Conservation (phyloP, 2,797 vertebrate species). For the Pseudocheirus occidentalis region DNA sequence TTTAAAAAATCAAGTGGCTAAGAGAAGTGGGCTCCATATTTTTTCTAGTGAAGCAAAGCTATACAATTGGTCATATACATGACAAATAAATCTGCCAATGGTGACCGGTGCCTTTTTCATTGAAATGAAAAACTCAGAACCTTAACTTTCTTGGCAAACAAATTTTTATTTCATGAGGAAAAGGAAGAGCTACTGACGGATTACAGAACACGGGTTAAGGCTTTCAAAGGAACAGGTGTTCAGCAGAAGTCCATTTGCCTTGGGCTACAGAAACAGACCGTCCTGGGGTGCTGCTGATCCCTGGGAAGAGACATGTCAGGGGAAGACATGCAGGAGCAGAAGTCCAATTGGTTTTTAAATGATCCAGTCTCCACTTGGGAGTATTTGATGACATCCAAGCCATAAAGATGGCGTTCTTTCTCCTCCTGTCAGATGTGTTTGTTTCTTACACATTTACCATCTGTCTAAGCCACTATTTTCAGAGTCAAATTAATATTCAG, state of each 20-base stretch:
- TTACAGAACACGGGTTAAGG: constrained; percentile 32
- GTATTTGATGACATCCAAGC: constrained; percentile 50
- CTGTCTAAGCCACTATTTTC: constrained; percentile 44
- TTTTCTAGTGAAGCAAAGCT: neutral
- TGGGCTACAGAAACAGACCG: constrained; percentile 23
- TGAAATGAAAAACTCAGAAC: constrained; percentile 21
- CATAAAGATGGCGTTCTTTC: constrained; percentile 49
- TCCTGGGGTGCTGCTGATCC: neutral
- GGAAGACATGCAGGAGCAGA: constrained; percentile 37
- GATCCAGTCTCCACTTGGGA: constrained; percentile 23
- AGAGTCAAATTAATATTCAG: constrained; percentile 53
- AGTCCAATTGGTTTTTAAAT: constrained; percentile 53
- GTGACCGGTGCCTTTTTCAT: neutral
- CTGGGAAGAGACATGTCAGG: constrained; percentile 4
- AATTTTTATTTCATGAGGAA: constrained; percentile 30
- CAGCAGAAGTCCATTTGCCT: constrained; percentile 36
- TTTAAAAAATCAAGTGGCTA: constrained; percentile 54
- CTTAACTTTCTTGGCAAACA: constrained; percentile 9
- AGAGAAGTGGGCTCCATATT: constrained; percentile 57
- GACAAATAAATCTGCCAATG: neutral
- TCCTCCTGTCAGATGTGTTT: neutral
- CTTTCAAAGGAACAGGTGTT: constrained; percentile 62
- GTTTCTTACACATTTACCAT: constrained; percentile 52
- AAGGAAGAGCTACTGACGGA: neutral
- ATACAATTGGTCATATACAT: neutral